Evolutionary conservation across 2,888 invertebrate genomes (phyloP).

Genomic region (Atethmia centrago): DNA sequence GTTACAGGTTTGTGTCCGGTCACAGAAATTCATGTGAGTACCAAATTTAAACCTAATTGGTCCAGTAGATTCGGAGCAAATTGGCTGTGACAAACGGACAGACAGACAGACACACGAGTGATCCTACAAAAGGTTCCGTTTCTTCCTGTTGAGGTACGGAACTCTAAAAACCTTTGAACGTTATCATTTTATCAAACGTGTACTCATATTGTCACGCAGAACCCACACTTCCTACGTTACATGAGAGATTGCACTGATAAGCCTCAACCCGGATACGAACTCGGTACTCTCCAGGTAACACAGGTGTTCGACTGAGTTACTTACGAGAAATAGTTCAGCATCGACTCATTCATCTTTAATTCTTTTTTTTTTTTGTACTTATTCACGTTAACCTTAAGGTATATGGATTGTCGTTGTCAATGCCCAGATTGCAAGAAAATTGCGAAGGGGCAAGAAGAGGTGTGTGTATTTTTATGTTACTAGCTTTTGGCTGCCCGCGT

Average conservation of each 20-base stretch:
- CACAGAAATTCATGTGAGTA: too few species aligned
- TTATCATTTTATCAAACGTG: slow-evolving; percentile 54
- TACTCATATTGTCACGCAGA: slow-evolving; percentile 26
- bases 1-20: too few species aligned
- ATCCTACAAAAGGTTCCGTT: too few species aligned
- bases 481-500: too few species aligned
- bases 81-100: too few species aligned
- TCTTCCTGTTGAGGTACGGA: too few species aligned
- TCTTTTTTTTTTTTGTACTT: slow-evolving; percentile 31
- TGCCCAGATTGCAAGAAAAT: not conserved
- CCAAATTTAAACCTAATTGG: too few species aligned
- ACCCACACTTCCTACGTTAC: slow-evolving; percentile 29
- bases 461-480: too few species aligned
- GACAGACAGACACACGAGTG: too few species aligned
- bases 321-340: slow-evolving; percentile 26
- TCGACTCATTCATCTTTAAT: slow-evolving; percentile 21
- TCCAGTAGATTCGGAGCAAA: too few species aligned
- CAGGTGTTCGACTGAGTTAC: slow-evolving; percentile 25
- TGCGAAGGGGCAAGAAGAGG: not conserved
- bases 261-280: slow-evolving; percentile 42
- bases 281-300: not conserved
- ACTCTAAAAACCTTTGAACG: slow-evolving; percentile 16
- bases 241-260: slow-evolving; percentile 42
- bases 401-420: not conserved
- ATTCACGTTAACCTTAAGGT: not conserved